These are phyloP conservation scores for Hippopotamyrus pictus DNA, from an alignment of 2,797 vertebrate genomes.

Conservation along the genomic window DNA sequence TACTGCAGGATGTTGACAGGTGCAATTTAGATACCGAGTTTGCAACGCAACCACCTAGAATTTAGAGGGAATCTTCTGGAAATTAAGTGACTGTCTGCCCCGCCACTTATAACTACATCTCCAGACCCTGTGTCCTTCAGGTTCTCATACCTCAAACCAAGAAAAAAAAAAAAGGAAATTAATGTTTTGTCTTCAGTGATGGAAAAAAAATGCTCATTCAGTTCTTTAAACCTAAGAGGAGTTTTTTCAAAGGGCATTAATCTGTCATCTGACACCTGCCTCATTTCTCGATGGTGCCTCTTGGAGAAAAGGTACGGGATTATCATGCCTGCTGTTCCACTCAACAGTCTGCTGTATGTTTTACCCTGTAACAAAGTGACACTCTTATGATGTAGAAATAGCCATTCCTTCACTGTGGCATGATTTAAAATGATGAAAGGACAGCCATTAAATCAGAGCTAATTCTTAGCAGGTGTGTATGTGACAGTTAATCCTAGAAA, in stretches of 20 bases:
- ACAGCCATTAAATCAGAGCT: conserved; percentile 23
- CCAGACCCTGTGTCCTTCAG: neutral
- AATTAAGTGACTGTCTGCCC: neutral
- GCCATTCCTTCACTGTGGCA: neutral
- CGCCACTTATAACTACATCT: neutral
- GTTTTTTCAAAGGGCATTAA: neutral
- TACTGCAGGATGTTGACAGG: neutral
- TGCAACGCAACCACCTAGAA: neutral
- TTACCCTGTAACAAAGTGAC: neutral
- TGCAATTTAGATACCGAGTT: neutral
- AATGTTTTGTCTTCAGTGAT: conserved; percentile 9
- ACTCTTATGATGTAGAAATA: neutral
- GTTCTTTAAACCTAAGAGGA: conserved; percentile 12
- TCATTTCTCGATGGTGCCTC: neutral
- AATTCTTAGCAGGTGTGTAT: conserved; percentile 20
- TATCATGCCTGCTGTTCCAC: neutral
- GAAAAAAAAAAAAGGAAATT: neutral
- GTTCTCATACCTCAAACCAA: neutral
- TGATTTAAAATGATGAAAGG: conserved; percentile 28
- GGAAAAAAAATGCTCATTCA: neutral
- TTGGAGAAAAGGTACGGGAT: neutral
- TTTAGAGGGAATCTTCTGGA: neutral
- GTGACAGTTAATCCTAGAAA: conserved; percentile 14
- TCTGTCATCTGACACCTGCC: neutral
- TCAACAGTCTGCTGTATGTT: neutral